These are phyloP conservation scores for Melanophora roralis DNA, from an alignment of 2,888 invertebrate species.

Conservation along the genomic window DNA sequence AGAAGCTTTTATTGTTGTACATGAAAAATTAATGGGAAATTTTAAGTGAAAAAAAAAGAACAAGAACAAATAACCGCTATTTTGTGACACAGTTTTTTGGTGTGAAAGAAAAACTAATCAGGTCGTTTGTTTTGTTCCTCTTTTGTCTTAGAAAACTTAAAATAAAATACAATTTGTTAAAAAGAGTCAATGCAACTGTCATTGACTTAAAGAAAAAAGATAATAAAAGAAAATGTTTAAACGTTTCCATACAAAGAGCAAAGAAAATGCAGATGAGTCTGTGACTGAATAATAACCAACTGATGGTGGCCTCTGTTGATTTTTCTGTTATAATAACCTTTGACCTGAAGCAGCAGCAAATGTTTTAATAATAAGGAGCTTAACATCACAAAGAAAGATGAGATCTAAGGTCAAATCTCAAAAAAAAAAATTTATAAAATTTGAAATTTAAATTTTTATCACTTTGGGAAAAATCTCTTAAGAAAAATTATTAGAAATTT, in stretches of 20 bases:
- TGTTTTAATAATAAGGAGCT: constrained; percentile 5
- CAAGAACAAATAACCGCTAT: background rate
- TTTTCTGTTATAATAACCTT: constrained; percentile 61
- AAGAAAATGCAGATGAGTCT: background rate
- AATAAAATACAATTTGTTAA: constrained; percentile 36
- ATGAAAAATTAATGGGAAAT: too few relatives aligned
- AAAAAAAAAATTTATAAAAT: constrained; percentile 36
- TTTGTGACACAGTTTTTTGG: background rate
- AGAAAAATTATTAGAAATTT: background rate
- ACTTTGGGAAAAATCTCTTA: constrained; percentile 55
- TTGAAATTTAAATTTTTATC: constrained; percentile 55
- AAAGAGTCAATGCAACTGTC: constrained; percentile 39
- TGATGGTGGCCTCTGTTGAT: constrained; percentile 29
- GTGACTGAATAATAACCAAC: background rate
- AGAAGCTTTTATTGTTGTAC: too few relatives aligned
- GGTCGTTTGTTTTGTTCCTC: background rate
- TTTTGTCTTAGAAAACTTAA: constrained; percentile 22
- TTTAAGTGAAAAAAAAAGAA: too few relatives aligned
- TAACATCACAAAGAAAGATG: background rate
- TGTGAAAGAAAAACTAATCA: constrained; percentile 13
- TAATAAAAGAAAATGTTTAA: background rate
- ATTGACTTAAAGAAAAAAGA: constrained; percentile 5
- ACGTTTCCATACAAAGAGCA: background rate
- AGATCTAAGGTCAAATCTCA: too few relatives aligned
- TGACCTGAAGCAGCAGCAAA: constrained; percentile 42